These are phyloP conservation scores for Oreotrochilus melanogaster DNA, from an alignment of 2,113 vertebrate genomes.

Conservation along the genomic window DNA sequence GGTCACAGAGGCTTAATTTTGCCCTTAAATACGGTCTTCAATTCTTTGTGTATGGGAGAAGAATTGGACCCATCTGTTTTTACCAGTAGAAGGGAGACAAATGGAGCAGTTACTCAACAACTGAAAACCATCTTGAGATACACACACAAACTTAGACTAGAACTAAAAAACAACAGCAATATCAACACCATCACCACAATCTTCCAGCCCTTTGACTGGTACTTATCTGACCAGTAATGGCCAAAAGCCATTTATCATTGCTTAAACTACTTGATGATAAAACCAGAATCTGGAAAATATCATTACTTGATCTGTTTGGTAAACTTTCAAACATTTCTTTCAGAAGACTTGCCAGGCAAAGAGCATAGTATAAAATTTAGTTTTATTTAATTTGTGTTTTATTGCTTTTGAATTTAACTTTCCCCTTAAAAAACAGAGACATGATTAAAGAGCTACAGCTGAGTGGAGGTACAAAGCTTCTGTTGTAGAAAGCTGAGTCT, in stretches of 20 bases:
- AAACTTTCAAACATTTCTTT: constrained; percentile 69
- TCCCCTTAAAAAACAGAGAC: background rate
- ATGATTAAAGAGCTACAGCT: constrained; percentile 42
- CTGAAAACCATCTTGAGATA: background rate
- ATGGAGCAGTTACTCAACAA: constrained; percentile 1
- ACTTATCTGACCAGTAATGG: constrained; percentile 33
- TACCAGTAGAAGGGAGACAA: background rate
- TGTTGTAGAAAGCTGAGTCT: background rate
- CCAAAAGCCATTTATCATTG: constrained; percentile 43
- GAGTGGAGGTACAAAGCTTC: constrained; percentile 26
- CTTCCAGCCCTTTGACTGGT: constrained; percentile 4
- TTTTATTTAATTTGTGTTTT: constrained; percentile 72
- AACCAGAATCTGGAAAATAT: constrained; percentile 66
- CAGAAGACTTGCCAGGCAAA: constrained; percentile 70
- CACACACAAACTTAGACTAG: background rate
- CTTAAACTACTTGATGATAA: constrained; percentile 69
- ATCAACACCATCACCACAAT: background rate
- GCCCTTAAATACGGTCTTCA: background rate
- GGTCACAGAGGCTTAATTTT: background rate
- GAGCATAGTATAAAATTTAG: constrained; percentile 27
- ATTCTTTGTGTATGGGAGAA: background rate
- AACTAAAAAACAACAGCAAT: background rate
- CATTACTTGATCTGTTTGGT: constrained; percentile 70
- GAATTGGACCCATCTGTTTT: background rate
- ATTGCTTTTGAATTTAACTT: constrained; percentile 65